phyloP scores from a whole-genome alignment of 2,797 vertebrate species.

The Amblyraja radiata region DNA sequence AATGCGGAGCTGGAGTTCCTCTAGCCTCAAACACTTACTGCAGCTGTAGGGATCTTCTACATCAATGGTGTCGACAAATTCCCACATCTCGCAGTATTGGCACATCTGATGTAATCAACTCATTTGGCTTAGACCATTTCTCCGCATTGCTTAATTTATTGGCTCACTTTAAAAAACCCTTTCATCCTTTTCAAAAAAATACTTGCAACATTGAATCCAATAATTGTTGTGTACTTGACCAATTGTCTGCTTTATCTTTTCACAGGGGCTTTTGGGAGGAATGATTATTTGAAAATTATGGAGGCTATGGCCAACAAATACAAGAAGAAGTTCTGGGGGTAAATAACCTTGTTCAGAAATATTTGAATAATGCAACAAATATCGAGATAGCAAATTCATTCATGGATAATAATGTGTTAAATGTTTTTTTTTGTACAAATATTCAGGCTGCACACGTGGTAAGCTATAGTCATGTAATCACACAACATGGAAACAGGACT shows the following conservation, averaged over 20 bases:
- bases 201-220: neutral
- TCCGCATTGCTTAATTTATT: neutral
- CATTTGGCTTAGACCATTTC: neutral
- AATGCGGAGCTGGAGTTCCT: too few relatives aligned
- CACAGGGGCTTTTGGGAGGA: constrained; percentile 83
- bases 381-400: neutral
- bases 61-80: too few relatives aligned
- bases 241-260: neutral
- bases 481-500: too few relatives aligned
- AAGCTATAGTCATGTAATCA: too few relatives aligned
- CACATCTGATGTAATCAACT: too few relatives aligned
- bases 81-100: too few relatives aligned
- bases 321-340: constrained; percentile 99
- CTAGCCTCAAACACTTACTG: too few relatives aligned
- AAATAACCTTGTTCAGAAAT: constrained; percentile 46
- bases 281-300: constrained; percentile 87
- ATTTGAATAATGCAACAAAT: neutral
- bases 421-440: neutral
- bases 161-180: too few relatives aligned
- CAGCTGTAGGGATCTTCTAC: too few relatives aligned
- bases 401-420: neutral
- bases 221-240: constrained; percentile 11
- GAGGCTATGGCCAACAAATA: constrained; percentile 88
- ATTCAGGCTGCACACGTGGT: neutral
- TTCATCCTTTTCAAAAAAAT: neutral